Conservation (phyloP, 2,113 vertebrate genomes). For the Ursus arctos region DNA sequence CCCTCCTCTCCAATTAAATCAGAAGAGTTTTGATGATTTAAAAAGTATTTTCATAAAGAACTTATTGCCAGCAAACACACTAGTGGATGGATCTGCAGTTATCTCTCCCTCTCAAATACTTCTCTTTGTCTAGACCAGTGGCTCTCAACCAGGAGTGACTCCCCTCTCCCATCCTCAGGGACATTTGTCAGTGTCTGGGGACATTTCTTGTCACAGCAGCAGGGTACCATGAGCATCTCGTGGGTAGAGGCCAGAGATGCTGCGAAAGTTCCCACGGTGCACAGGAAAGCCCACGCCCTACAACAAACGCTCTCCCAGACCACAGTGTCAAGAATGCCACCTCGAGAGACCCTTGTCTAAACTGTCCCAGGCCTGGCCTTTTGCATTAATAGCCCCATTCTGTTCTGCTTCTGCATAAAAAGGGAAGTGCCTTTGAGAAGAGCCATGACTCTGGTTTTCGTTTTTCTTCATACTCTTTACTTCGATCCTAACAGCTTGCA, state of each 20-base stretch:
- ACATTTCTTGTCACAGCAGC: not conserved
- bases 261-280: accelerated
- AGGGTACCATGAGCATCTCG: accelerated
- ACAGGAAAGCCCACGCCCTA: not conserved
- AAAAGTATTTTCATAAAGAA: not conserved
- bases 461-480: not conserved
- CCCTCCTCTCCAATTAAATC: not conserved
- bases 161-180: accelerated
- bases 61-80: accelerated
- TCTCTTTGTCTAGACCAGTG: not conserved
- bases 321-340: accelerated
- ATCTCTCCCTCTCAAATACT: not conserved
- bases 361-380: not conserved
- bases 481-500: not conserved
- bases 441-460: not conserved
- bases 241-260: too few species aligned
- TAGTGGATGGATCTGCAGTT: not conserved
- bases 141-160: not conserved
- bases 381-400: too few species aligned
- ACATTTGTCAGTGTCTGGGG: not conserved
- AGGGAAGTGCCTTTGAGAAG: not conserved
- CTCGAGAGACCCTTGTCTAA: not conserved
- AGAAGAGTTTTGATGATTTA: not conserved
- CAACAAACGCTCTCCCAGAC: accelerated
- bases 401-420: not conserved